Percentiles rank a stretch among this genome's conserved stretches.
Conservation (phyloP, 2,888 invertebrate species). For the Melanophora roralis region DNA sequence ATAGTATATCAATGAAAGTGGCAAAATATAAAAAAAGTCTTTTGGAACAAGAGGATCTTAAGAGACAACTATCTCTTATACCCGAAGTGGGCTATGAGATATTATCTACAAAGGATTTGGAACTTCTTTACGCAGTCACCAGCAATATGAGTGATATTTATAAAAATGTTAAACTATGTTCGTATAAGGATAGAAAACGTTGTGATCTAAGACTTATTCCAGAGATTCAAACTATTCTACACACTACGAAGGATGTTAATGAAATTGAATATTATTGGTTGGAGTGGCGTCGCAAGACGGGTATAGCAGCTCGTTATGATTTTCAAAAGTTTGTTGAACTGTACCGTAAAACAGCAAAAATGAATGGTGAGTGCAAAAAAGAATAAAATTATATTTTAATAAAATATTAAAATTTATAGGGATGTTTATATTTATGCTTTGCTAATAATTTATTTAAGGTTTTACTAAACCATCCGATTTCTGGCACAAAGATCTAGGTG, state of each 20-base stretch:
- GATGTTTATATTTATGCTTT: no score
- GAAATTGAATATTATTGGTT: constrained; percentile 75
- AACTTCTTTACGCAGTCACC: constrained; percentile 80
- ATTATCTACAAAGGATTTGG: constrained; percentile 82
- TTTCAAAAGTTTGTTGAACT: constrained; percentile 72
- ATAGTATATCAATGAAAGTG: constrained; percentile 63
- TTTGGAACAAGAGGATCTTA: constrained; percentile 82
- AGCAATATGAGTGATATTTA: constrained; percentile 87
- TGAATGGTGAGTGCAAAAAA: constrained; percentile 68
- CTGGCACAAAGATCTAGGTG: constrained; percentile 84
- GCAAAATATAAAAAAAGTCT: constrained; percentile 67
- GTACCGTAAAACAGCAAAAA: constrained; percentile 70
- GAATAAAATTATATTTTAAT: no score
- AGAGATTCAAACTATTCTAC: constrained; percentile 71
- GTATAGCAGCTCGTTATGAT: constrained; percentile 65
- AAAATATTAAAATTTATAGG: no score
- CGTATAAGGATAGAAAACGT: constrained; percentile 80
- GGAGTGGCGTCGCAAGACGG: constrained; percentile 72
- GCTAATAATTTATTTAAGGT: constrained; percentile 49
- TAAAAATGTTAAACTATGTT: constrained; percentile 86
- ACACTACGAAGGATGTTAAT: constrained; percentile 67
- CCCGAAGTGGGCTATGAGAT: constrained; percentile 85
- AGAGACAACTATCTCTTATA: constrained; percentile 85
- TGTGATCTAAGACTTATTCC: constrained; percentile 86
- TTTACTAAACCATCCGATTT: constrained; percentile 79